Evolutionary conservation across 2,888 invertebrate genomes (phyloP).

Genomic region (Blera fallax): DNA sequence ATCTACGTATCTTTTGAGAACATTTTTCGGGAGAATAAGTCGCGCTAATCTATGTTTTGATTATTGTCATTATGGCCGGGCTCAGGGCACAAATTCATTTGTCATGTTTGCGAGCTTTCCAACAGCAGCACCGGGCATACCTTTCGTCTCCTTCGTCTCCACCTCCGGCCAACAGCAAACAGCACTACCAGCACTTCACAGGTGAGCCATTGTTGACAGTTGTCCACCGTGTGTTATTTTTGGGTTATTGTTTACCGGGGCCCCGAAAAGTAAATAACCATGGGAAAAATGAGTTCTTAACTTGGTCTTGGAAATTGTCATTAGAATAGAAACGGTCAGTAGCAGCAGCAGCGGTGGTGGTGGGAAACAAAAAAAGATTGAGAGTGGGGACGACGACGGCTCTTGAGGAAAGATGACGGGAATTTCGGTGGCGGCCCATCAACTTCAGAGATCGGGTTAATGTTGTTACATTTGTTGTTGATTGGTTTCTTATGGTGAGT

Average conservation of each 20-base stretch:
- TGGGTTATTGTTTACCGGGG: slow-evolving; percentile 69
- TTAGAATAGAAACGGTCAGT: slow-evolving; percentile 70
- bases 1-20: slow-evolving; percentile 30
- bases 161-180: background rate
- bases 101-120: slow-evolving; percentile 65
- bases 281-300: slow-evolving; percentile 66
- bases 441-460: slow-evolving; percentile 70
- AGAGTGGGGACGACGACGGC: slow-evolving; percentile 30
- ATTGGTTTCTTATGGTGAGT: slow-evolving; percentile 67
- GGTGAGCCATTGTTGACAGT: slow-evolving; percentile 72
- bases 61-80: slow-evolving; percentile 63
- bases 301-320: slow-evolving; percentile 68
- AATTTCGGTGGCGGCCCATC: slow-evolving; percentile 64
- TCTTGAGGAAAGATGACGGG: slow-evolving; percentile 54
- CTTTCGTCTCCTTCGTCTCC: background rate
- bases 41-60: slow-evolving; percentile 65
- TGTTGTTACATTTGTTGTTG: slow-evolving; percentile 72
- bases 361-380: slow-evolving; percentile 12
- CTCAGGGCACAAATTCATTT: slow-evolving; percentile 52
- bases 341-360: slow-evolving; percentile 17
- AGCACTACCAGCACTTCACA: slow-evolving; percentile 53
- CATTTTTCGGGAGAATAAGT: slow-evolving; percentile 49
- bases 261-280: slow-evolving; percentile 70
- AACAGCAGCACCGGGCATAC: background rate
- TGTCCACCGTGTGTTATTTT: slow-evolving; percentile 68